Percentiles rank a stretch among this genome's conserved stretches.
Conservation (phyloP, 2,113 vertebrate species). For the Calyptommatus sinebrachiatus region DNA sequence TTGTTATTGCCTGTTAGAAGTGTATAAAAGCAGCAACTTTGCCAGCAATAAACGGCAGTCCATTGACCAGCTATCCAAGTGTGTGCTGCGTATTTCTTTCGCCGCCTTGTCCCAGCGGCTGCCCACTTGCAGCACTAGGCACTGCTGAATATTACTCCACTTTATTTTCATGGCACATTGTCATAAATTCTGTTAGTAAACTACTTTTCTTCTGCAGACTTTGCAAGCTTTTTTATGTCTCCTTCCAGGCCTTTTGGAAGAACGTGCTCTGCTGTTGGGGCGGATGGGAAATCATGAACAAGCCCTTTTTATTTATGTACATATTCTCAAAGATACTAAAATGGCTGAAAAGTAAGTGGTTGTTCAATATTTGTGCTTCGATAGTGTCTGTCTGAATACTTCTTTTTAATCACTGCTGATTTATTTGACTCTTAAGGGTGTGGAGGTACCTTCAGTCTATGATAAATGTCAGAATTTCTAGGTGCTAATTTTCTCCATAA, state of each 20-base stretch:
- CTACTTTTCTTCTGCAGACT: background rate
- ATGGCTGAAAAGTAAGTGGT: conserved; percentile 91
- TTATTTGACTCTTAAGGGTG: background rate
- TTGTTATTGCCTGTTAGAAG: too few species aligned
- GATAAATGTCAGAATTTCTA: too few species aligned
- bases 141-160: background rate
- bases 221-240: background rate
- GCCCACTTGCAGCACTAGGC: too few species aligned
- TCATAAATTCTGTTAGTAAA: background rate
- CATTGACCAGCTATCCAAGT: too few species aligned
- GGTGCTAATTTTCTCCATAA: background rate
- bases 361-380: background rate
- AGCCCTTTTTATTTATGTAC: conserved; percentile 97
- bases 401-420: background rate
- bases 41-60: too few species aligned
- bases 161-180: background rate
- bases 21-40: too few species aligned
- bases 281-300: conserved; percentile 98
- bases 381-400: background rate
- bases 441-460: background rate
- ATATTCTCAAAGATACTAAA: conserved; percentile 87
- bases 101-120: too few species aligned
- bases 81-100: too few species aligned
- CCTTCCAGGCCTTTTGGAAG: conserved; percentile 87
- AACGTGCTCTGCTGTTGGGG: conserved; percentile 90